Base-by-base conservation (phyloP, 2,113 vertebrate genomes). In the Pithys albifrons region DNA sequence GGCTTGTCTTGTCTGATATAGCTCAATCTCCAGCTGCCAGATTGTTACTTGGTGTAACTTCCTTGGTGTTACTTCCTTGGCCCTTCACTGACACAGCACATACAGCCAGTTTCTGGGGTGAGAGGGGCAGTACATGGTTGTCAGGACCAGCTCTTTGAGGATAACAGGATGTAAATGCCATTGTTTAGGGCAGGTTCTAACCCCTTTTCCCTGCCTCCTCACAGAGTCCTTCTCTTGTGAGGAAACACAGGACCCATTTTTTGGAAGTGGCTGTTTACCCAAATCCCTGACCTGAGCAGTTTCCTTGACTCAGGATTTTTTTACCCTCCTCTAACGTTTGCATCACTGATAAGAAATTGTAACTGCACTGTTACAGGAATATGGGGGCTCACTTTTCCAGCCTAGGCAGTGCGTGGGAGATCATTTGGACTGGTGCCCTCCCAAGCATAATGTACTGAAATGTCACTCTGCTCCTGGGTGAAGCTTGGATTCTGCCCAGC, bases 371-470 rank as follows among this genome's bases (percentile, higher is more conserved):
- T n/a, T 82, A 37, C 55, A 89, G 69, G 75, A 84, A 52, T 48
- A 45, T 1, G 22, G 22, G 70, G 84, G 28, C 28, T 85, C 6
- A 20, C 45, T 87, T 88, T 57, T 82, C 45, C 81, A 92, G 83
- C 58, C 49, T 31, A n/a, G 17, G 37, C 66, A 69, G 28, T 6
- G 66, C 1, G 13, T 74, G 41, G 85, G 81, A 94, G 77, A 75
- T 91, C 73, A 22, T 85, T 95, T 89, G 74, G 70, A 41, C 81
- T 93, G 89, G 77, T 77, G 65, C 45, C n/a, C 25, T 92, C 66
- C 70, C 81, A 95, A 57, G 73, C 84, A 76, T 39, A 88, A 82
- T 39, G 45, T 69, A 85, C 54, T 75, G 73, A 94, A 94, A 94
- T 91, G 76, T 82, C 91, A 91, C 71, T 87, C 37, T 72, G 62